Percentiles rank a stretch among this genome's conserved stretches.
phyloP scores from a whole-genome alignment of 2,888 invertebrate genomes.

The Hirudinaria manillensis region DNA sequence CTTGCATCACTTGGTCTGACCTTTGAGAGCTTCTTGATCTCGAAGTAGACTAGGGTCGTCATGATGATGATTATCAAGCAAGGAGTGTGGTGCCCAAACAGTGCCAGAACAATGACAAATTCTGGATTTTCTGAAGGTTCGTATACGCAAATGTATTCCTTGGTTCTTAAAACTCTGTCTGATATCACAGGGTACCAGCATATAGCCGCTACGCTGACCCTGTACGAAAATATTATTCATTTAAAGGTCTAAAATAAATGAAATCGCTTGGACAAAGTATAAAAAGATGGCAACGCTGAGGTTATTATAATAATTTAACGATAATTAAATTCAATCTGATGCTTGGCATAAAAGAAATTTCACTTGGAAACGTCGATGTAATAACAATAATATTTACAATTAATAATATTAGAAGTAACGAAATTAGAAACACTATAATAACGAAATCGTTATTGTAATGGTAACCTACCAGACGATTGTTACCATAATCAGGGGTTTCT shows the following conservation, averaged over 20 bases:
- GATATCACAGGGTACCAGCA: constrained; percentile 47
- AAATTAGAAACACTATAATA: neutral
- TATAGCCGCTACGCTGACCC: constrained; percentile 43
- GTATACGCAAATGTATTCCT: constrained; percentile 45
- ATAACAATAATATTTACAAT: too few relatives aligned
- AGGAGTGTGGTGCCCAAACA: constrained; percentile 47
- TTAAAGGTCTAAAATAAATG: neutral
- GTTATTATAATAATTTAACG: neutral
- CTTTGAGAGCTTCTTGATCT: constrained; percentile 38
- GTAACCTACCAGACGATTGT: constrained; percentile 43
- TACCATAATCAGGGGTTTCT: constrained; percentile 41
- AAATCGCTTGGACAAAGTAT: too few relatives aligned
- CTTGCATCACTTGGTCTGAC: neutral
- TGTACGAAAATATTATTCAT: constrained; percentile 35
- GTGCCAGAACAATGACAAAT: constrained; percentile 47
- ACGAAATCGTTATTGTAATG: neutral
- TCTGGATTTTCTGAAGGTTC: constrained; percentile 46
- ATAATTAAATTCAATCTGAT: too few relatives aligned
- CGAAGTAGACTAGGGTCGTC: constrained; percentile 44
- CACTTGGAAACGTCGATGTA: too few relatives aligned
- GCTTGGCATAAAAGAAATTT: too few relatives aligned
- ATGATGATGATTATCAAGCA: constrained; percentile 45
- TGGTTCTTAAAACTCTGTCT: constrained; percentile 44
- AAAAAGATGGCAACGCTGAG: neutral
- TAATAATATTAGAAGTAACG: too few relatives aligned